These are phyloP conservation scores for Tetramorium parvispinum DNA, from an alignment of 1,140 invertebrate species.

Conservation along the genomic window DNA sequence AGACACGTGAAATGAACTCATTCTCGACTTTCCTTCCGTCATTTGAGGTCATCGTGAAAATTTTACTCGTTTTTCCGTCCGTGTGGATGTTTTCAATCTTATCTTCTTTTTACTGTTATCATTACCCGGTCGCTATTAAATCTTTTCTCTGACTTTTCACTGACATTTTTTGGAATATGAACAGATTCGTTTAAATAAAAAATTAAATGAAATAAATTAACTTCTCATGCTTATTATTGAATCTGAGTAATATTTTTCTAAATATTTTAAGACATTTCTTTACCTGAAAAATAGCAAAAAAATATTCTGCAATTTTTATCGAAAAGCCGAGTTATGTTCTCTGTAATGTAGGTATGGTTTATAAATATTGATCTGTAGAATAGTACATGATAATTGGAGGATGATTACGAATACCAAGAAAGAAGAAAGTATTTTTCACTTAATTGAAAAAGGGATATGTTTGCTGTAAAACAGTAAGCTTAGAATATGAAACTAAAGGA, in stretches of 20 bases:
- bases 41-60: not conserved
- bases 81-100: not conserved
- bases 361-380: constrained; percentile 62
- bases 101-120: too few relatives aligned
- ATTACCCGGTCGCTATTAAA: not conserved
- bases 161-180: not conserved
- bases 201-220: not conserved
- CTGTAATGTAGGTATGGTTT: constrained; percentile 20
- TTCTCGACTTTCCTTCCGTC: not conserved
- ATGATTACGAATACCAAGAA: constrained; percentile 15
- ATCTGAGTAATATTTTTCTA: not conserved
- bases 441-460: too few relatives aligned
- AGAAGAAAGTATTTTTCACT: too few relatives aligned
- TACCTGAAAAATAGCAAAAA: not conserved
- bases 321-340: not conserved
- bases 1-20: not conserved
- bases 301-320: not conserved
- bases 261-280: not conserved
- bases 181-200: not conserved
- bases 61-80: not conserved
- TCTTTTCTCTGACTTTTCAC: not conserved
- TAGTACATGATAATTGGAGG: not conserved
- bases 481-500: too few relatives aligned
- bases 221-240: not conserved
- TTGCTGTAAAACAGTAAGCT: too few relatives aligned